Evolutionary conservation across 2,888 invertebrate genomes (phyloP).

Genomic region (Euspilapteryx auroguttella): DNA sequence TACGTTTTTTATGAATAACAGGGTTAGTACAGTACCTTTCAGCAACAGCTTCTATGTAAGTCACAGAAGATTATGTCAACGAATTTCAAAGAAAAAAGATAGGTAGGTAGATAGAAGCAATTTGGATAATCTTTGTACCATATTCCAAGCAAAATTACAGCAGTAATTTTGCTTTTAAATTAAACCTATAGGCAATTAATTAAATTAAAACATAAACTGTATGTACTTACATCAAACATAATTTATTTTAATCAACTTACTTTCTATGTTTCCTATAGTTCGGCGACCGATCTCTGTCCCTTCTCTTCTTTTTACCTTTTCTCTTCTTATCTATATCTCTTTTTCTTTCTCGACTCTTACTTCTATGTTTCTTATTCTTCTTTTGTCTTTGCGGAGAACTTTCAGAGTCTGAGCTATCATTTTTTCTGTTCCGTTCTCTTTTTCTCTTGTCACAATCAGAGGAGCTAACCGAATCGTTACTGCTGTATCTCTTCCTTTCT

Average conservation of each 20-base stretch:
- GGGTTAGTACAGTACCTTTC: no score
- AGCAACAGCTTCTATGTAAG: no score
- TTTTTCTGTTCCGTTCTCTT: conserved; percentile 13
- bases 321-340: conserved; percentile 60
- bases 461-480: conserved; percentile 24
- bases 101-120: no score
- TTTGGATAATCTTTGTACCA: no score
- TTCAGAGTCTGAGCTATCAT: conserved; percentile 18
- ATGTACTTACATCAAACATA: no score
- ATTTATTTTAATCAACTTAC: conserved; percentile 27
- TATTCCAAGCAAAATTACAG: no score
- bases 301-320: conserved; percentile 58
- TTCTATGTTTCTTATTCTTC: conserved; percentile 28
- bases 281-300: conserved; percentile 52
- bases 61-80: no score
- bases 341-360: conserved; percentile 31
- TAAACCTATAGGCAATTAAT: no score
- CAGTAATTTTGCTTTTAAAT: no score
- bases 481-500: conserved; percentile 15
- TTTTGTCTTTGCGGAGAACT: conserved; percentile 16
- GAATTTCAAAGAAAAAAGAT: no score
- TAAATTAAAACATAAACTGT: no score
- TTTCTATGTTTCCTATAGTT: conserved; percentile 52
- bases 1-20: no score
- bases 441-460: conserved; percentile 20